Conservation (phyloP, 2,888 invertebrate species). For the Synanthedon myopaeformis region DNA sequence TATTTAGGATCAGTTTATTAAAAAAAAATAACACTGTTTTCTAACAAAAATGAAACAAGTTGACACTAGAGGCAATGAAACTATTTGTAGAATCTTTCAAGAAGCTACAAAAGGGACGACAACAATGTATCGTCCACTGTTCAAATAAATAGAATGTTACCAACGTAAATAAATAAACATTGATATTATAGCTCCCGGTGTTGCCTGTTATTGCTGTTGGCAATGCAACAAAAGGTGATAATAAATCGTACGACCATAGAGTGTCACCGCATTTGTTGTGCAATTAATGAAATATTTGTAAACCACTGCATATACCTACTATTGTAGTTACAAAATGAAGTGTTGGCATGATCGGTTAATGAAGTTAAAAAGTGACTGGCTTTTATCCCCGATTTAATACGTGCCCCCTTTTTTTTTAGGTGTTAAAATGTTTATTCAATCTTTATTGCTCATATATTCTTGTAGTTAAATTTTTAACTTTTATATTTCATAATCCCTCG, state of each 20-base stretch:
- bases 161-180: slow-evolving; percentile 48
- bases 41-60: neutral
- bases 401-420: too few species aligned
- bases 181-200: slow-evolving; percentile 35
- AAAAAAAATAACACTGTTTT: too few species aligned
- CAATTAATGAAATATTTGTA: slow-evolving; percentile 46
- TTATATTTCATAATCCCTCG: too few species aligned
- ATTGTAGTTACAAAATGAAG: too few species aligned
- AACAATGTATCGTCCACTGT: slow-evolving; percentile 18
- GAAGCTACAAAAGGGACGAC: slow-evolving; percentile 24
- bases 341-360: too few species aligned
- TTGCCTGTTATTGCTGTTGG: slow-evolving; percentile 27
- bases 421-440: too few species aligned
- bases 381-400: too few species aligned
- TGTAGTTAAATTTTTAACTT: too few species aligned
- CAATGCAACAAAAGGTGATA: slow-evolving; percentile 44
- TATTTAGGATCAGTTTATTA: too few species aligned
- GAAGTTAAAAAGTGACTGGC: too few species aligned
- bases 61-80: neutral
- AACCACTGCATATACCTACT: too few species aligned
- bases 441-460: too few species aligned
- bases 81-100: slow-evolving; percentile 2
- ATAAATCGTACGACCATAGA: slow-evolving; percentile 56
- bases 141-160: slow-evolving; percentile 40
- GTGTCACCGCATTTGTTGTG: slow-evolving; percentile 60